A percentile compares a stretch with the other conserved stretches of the same genome.
Conservation (phyloP, 1,140 invertebrate genomes). For the Zaprionus kolodkinae region DNA sequence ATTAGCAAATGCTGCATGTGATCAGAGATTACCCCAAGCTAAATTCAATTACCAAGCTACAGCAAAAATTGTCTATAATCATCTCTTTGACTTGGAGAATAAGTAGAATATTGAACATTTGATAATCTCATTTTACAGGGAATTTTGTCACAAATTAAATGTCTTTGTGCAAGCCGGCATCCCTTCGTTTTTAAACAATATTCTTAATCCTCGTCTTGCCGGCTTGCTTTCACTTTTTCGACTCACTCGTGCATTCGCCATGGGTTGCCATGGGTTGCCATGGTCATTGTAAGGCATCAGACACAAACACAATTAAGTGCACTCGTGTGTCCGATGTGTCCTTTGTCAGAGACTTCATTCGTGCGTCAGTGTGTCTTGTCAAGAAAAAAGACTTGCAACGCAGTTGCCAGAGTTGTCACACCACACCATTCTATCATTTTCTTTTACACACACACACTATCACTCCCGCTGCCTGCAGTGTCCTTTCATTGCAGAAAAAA, state of each 20-base stretch:
- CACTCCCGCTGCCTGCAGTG: constrained; percentile 1
- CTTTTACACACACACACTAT: not conserved
- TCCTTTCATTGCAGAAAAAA: constrained; percentile 34
- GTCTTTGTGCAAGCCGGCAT: no score
- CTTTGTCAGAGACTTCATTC: constrained; percentile 27
- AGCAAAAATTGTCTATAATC: not conserved
- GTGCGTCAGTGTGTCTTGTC: constrained; percentile 16
- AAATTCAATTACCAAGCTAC: not conserved
- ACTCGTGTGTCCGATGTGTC: constrained; percentile 50
- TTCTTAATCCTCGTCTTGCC: constrained; percentile 19
- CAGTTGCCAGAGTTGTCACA: constrained; percentile 52
- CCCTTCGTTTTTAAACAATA: constrained; percentile 18
- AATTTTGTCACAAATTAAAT: no score
- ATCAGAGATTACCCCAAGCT: not conserved
- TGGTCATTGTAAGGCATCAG: constrained; percentile 46
- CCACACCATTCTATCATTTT: constrained; percentile 38
- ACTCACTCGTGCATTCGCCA: constrained; percentile 18
- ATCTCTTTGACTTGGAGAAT: not conserved
- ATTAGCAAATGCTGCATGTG: constrained; percentile 9
- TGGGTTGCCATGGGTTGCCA: no score
- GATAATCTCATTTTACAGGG: not conserved
- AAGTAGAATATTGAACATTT: not conserved
- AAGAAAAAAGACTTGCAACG: constrained; percentile 43
- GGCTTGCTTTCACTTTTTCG: constrained; percentile 32
- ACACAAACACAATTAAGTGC: constrained; percentile 66